Conservation (phyloP, 2,888 invertebrate species). For the Thymelicus lineola region DNA sequence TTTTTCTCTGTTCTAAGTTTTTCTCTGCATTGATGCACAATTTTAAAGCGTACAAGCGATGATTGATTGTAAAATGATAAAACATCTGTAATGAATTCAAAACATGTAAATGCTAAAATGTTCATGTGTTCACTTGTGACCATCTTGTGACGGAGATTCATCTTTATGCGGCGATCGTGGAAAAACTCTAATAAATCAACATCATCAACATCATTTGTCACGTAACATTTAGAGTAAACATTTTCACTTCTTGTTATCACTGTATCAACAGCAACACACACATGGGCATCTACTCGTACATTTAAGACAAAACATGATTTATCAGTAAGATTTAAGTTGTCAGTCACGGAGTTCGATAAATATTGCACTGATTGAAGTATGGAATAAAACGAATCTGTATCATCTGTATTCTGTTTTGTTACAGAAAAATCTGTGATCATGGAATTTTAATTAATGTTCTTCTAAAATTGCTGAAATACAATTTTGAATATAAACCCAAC, state of each 20-base stretch:
- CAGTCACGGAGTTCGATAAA: not conserved
- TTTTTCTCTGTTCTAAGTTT: no score
- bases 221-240: conserved; percentile 10
- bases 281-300: not conserved
- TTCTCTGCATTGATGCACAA: not conserved
- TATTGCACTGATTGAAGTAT: not conserved
- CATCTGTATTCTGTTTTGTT: no score
- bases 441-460: no score
- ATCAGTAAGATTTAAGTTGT: not conserved
- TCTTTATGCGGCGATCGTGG: not conserved
- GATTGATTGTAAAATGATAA: no score
- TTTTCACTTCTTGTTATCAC: conserved; percentile 22
- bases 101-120: not conserved
- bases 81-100: not conserved
- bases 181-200: conserved; percentile 9
- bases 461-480: no score
- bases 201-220: conserved; percentile 9
- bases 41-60: no score
- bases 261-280: not conserved
- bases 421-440: no score
- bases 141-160: no score
- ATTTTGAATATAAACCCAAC: no score
- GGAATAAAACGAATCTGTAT: no score
- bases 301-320: conserved; percentile 20
- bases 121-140: no score